Percentiles rank a stretch among this genome's conserved stretches.
These are phyloP conservation scores for Acutogordius australiensis DNA, from an alignment of 2,888 invertebrate genomes.

Conservation along the genomic window DNA sequence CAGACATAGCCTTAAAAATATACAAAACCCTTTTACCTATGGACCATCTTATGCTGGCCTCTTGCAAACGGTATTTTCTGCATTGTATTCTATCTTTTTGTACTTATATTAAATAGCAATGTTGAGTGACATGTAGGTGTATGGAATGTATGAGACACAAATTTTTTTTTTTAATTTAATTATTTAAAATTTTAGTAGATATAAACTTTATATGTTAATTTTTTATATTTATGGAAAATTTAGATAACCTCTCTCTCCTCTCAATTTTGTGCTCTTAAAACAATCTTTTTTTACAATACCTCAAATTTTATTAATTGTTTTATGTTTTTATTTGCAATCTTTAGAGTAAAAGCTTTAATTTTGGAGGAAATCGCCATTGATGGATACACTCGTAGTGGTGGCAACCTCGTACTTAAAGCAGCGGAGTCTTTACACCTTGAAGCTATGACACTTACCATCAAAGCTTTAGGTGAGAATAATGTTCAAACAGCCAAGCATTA, in stretches of 20 bases:
- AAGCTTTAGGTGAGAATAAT: slow-evolving; percentile 63
- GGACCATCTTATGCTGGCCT: slow-evolving; percentile 54
- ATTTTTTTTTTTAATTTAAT: too few species aligned
- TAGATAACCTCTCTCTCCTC: too few species aligned
- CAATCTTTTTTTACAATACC: slow-evolving; percentile 13
- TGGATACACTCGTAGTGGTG: slow-evolving; percentile 28
- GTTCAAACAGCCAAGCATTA: slow-evolving; percentile 83
- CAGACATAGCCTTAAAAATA: slow-evolving; percentile 48
- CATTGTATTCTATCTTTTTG: too few species aligned
- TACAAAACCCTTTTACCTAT: slow-evolving; percentile 46
- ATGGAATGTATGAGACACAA: too few species aligned
- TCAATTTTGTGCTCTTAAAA: too few species aligned
- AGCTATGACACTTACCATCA: slow-evolving; percentile 44
- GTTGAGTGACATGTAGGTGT: too few species aligned
- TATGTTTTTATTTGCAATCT: not conserved
- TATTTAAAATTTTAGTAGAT: too few species aligned
- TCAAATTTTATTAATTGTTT: not conserved
- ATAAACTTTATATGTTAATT: too few species aligned
- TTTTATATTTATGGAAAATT: too few species aligned
- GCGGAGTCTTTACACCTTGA: slow-evolving; percentile 54
- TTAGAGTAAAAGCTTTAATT: slow-evolving; percentile 39
- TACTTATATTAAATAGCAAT: too few species aligned
- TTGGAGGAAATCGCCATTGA: slow-evolving; percentile 72
- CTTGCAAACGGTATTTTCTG: too few species aligned
- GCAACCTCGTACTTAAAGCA: slow-evolving; percentile 37